These are phyloP conservation scores for Drosophila erecta DNA, from an alignment of 1,140 invertebrate species.

Conservation along the genomic window DNA sequence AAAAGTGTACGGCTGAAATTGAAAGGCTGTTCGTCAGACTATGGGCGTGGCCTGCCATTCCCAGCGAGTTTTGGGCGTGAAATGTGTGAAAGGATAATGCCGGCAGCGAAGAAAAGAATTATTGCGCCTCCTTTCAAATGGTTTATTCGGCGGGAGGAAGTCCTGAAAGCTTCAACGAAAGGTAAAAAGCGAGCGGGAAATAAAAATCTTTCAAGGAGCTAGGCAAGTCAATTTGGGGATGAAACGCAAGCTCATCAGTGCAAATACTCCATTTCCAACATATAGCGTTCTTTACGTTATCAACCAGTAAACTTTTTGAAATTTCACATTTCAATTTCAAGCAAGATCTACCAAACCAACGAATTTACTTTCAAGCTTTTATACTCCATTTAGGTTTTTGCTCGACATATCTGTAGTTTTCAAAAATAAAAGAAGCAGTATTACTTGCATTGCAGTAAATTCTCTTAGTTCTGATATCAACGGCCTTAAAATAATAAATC, in stretches of 20 bases:
- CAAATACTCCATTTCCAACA: background rate
- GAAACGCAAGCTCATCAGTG: background rate
- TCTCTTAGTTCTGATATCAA: too few species aligned
- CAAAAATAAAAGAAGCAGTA: too few species aligned
- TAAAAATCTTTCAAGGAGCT: slow-evolving; percentile 4
- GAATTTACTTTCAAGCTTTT: too few species aligned
- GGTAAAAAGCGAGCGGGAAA: background rate
- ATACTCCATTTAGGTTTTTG: too few species aligned
- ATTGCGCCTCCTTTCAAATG: slow-evolving; percentile 37
- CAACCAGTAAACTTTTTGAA: background rate
- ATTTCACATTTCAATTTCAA: too few species aligned
- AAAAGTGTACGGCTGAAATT: slow-evolving; percentile 60
- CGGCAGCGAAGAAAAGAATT: slow-evolving; percentile 45
- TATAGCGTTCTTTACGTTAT: background rate
- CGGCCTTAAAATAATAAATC: too few species aligned
- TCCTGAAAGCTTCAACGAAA: background rate
- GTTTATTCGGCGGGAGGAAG: background rate
- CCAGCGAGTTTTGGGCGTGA: slow-evolving; percentile 52
- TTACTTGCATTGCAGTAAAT: too few species aligned
- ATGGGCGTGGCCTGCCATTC: slow-evolving; percentile 54
- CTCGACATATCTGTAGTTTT: too few species aligned
- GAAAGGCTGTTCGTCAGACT: slow-evolving; percentile 51
- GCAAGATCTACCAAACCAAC: too few species aligned
- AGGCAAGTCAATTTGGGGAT: slow-evolving; percentile 5
- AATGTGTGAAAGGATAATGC: slow-evolving; percentile 45